Evolutionary conservation across 2,888 invertebrate species (phyloP).

Genomic region (Drosophila koepferae): DNA sequence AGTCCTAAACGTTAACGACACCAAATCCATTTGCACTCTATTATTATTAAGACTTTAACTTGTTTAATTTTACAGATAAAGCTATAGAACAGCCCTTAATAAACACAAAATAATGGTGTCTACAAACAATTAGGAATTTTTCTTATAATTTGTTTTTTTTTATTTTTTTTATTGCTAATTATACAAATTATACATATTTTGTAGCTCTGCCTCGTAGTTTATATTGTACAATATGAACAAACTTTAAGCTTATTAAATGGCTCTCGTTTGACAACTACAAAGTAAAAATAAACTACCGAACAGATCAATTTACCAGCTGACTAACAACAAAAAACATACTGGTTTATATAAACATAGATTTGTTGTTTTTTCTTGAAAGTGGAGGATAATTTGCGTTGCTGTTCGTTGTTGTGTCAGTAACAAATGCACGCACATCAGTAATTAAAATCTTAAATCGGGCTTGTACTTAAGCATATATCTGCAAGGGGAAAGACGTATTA

Average conservation of each 20-base stretch:
- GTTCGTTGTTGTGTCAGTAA: constrained; percentile 12
- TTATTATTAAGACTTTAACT: not conserved
- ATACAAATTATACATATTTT: constrained; percentile 55
- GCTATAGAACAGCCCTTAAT: not conserved
- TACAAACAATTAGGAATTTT: not conserved
- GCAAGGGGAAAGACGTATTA: constrained; percentile 32
- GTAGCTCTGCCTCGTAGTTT: constrained; percentile 51
- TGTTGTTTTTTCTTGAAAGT: not conserved
- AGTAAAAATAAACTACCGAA: constrained; percentile 7
- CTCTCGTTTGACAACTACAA: constrained; percentile 18
- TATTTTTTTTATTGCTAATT: constrained; percentile 60
- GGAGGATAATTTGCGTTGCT: not conserved
- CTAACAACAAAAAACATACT: constrained; percentile 15
- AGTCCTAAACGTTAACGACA: not conserved
- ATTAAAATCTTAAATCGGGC: constrained; percentile 84
- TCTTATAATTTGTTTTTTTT: constrained; percentile 49
- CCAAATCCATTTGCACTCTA: not conserved
- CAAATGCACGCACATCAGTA: constrained; percentile 15
- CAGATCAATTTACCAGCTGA: constrained; percentile 17
- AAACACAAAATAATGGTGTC: not conserved
- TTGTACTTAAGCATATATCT: constrained; percentile 85
- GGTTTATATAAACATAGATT: constrained; percentile 11
- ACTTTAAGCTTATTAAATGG: constrained; percentile 41
- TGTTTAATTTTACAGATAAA: not conserved
- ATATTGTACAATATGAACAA: constrained; percentile 66